These are phyloP conservation scores for Orussus abietinus DNA, from an alignment of 1,140 invertebrate species.

Conservation along the genomic window DNA sequence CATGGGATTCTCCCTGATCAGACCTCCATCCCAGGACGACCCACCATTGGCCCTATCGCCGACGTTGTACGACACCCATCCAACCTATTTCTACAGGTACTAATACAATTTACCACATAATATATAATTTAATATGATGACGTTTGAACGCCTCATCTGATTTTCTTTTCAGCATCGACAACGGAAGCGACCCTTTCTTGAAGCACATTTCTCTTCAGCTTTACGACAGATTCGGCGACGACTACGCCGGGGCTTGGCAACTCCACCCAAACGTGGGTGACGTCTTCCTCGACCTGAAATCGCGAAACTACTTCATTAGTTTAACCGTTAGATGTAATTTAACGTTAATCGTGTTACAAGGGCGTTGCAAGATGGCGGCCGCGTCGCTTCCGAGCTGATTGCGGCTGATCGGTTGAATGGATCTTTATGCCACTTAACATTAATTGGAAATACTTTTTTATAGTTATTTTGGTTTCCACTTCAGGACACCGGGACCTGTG, in stretches of 20 bases:
- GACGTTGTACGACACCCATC: constrained; percentile 52
- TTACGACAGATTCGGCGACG: constrained; percentile 40
- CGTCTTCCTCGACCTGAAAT: too few relatives aligned
- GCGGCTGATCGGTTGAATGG: too few relatives aligned
- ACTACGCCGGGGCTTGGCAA: constrained; percentile 41
- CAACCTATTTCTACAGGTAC: constrained; percentile 54
- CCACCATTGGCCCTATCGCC: constrained; percentile 53
- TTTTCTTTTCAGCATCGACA: constrained; percentile 29
- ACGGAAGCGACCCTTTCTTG: constrained; percentile 31
- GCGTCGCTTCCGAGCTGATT: too few relatives aligned
- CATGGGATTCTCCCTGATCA: constrained; percentile 65
- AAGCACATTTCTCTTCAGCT: constrained; percentile 37
- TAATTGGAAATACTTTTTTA: too few relatives aligned
- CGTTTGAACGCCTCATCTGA: too few relatives aligned
- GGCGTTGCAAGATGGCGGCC: too few relatives aligned
- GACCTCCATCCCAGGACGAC: constrained; percentile 62
- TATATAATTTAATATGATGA: too few relatives aligned
- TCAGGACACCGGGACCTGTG: constrained; percentile 42
- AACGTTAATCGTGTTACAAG: too few relatives aligned
- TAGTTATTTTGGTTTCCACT: constrained; percentile 1
- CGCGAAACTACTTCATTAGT: too few relatives aligned
- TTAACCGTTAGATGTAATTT: too few relatives aligned
- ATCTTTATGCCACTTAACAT: too few relatives aligned
- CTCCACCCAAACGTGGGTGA: constrained; percentile 37
- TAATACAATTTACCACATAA: constrained; percentile 1